Percentiles rank a stretch among this genome's conserved stretches.
phyloP scores from a whole-genome alignment of 2,888 invertebrate species.

The Epiperipatus broadwayi region DNA sequence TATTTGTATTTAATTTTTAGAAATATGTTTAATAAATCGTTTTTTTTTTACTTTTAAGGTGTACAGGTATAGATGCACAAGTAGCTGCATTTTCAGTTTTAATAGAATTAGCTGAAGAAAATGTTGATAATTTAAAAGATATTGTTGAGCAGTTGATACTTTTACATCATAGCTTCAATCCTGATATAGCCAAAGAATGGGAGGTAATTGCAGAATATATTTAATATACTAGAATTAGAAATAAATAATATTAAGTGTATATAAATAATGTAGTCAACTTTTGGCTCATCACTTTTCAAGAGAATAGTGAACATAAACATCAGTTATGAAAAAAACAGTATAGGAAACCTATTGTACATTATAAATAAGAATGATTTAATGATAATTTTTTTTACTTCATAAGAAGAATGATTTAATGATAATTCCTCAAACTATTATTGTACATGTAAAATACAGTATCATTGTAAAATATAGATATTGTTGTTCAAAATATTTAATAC shows the following conservation, averaged over 20 bases:
- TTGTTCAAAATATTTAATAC: too few species aligned
- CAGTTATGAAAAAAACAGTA: too few species aligned
- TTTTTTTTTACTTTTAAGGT: constrained; percentile 20
- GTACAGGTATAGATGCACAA: constrained; percentile 26
- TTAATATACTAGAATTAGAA: background rate
- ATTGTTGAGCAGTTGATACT: constrained; percentile 27
- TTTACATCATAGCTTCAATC: constrained; percentile 29
- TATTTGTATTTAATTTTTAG: too few species aligned
- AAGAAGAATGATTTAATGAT: too few species aligned
- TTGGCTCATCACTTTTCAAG: background rate
- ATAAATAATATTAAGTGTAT: constrained; percentile 6
- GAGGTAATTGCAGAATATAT: constrained; percentile 23
- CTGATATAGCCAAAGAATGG: constrained; percentile 30
- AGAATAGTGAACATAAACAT: too few species aligned
- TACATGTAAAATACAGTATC: too few species aligned
- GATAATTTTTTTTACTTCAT: too few species aligned
- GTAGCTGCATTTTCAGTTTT: constrained; percentile 30
- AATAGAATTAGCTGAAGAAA: constrained; percentile 27
- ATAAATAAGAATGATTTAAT: too few species aligned
- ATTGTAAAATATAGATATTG: too few species aligned
- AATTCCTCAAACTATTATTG: too few species aligned
- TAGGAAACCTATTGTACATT: too few species aligned
- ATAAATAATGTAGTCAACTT: constrained; percentile 11
- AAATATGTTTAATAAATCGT: constrained; percentile 9
- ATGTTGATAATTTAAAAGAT: constrained; percentile 24